Evolutionary conservation across 2,113 vertebrate species (phyloP).

Genomic region (Stigmatopora argus): DNA sequence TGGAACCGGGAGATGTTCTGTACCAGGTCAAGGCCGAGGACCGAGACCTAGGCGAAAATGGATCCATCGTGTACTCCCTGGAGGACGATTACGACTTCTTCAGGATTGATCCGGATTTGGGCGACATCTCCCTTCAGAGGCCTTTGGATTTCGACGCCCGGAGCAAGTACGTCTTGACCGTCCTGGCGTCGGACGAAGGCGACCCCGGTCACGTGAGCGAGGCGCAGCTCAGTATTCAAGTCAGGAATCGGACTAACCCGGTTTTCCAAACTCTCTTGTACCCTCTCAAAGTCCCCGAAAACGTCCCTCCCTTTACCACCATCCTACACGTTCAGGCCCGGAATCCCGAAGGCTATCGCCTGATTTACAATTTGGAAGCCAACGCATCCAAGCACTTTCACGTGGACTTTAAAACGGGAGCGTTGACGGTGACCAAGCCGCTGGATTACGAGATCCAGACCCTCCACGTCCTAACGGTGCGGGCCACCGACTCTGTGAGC

Average conservation of each 20-base stretch:
- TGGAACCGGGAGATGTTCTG: constrained; percentile 87
- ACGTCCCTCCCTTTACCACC: constrained; percentile 82
- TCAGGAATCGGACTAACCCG: constrained; percentile 90
- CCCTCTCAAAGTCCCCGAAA: constrained; percentile 85
- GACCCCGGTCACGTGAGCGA: constrained; percentile 68
- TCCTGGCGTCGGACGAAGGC: constrained; percentile 82
- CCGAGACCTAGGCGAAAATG: constrained; percentile 80
- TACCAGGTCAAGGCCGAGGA: constrained; percentile 87
- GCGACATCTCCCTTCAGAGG: constrained; percentile 85
- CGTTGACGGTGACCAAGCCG: constrained; percentile 80
- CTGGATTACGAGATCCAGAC: constrained; percentile 85
- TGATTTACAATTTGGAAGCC: constrained; percentile 93
- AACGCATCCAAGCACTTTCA: constrained; percentile 80
- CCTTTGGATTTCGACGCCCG: constrained; percentile 86
- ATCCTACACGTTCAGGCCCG: constrained; percentile 92
- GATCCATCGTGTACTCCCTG: constrained; percentile 77
- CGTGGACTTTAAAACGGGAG: constrained; percentile 90
- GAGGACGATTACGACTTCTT: constrained; percentile 86
- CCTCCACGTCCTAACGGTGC: constrained; percentile 78
- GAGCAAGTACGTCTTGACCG: constrained; percentile 82
- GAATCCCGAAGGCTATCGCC: constrained; percentile 88
- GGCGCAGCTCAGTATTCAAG: constrained; percentile 80
- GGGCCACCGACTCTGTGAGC: constrained; percentile 86
- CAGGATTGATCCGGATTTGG: constrained; percentile 83
- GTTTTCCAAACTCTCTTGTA: constrained; percentile 90